A percentile compares a stretch with the other conserved stretches of the same genome.
Conservation (phyloP, 1,140 invertebrate genomes). For the Thaumatotibia leucotreta region DNA sequence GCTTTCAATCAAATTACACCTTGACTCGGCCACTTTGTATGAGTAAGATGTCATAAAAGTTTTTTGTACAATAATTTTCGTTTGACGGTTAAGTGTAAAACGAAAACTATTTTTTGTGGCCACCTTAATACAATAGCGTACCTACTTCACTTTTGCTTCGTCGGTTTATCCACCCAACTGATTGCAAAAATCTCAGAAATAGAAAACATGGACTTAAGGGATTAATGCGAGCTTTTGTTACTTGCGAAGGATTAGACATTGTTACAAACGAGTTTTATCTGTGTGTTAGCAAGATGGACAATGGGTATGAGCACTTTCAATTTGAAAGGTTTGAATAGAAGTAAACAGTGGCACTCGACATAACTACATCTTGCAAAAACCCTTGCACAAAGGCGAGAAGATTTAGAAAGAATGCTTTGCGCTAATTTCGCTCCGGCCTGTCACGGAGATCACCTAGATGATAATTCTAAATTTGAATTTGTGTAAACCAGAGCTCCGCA, state of each 20-base stretch:
- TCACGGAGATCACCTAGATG: constrained; percentile 56
- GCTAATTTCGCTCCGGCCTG: constrained; percentile 34
- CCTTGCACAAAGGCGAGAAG: constrained; percentile 6
- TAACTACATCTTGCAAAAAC: not conserved
- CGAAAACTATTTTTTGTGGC: constrained; percentile 26
- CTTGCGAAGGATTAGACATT: constrained; percentile 10
- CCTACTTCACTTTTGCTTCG: constrained; percentile 3
- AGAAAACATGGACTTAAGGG: constrained; percentile 1
- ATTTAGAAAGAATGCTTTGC: constrained; percentile 9
- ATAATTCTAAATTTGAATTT: constrained; percentile 69
- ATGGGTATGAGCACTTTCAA: constrained; percentile 5
- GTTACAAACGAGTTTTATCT: constrained; percentile 2
- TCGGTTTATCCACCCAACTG: not conserved
- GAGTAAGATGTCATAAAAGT: constrained; percentile 74
- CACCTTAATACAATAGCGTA: not conserved
- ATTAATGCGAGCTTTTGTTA: constrained; percentile 10
- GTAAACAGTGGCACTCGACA: constrained; percentile 11
- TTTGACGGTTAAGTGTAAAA: constrained; percentile 54
- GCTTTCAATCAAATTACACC: constrained; percentile 76
- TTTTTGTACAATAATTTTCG: constrained; percentile 56
- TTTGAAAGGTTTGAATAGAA: constrained; percentile 17
- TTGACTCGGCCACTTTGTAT: constrained; percentile 59
- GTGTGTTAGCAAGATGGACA: constrained; percentile 4
- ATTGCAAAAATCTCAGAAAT: constrained; percentile 10
- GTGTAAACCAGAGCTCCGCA: constrained; percentile 41